Evolutionary conservation across 2,888 invertebrate genomes (phyloP), one percentile per base, ranked within the genome.

Genomic region (Subacronicta megacephala): DNA sequence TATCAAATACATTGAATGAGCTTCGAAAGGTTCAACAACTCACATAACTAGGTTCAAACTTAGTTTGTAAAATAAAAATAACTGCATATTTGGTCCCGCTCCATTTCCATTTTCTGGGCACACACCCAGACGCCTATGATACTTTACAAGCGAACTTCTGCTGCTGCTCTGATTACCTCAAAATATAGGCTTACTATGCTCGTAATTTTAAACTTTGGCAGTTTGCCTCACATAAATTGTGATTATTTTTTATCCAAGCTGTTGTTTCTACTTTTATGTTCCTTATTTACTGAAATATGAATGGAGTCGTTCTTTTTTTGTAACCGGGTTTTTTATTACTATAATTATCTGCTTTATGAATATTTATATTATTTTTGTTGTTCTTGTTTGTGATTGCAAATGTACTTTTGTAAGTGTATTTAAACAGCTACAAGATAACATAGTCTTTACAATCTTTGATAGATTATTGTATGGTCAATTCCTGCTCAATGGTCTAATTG

Each of bases 181-280:
- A 73, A 75, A 72, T 70, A 75, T 75, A 75, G 75, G 71, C 75
- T 73, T 59, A 66, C 74, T 75, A 72, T 70, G 56, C 62, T 65
- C 75, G 46, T 76, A 68, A 75, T 68, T 73, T 76, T 72, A 63
- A 75, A 75, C 76, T 76, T 76, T 74, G 74, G 74, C 74, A 72
- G 72, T 75, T 73, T 61, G 69, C 63, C 60, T 69, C 58, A 41
- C 72, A 76, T 75, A 72, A 76, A 74, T 72, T 75, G 73, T 72
- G 74, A 74, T 75, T 74, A 74, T 76, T 75, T 75, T 75, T 75
- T 75, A 75, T 67, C 60, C 72, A 67, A 59, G 70, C 70, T 71
- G 75, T 75, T 75, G 72, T 70, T 75, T 67, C 62, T 72, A 57
- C 75, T 74, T 75, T 73, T 61, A 74, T 74, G 52, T 61, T 44